These are phyloP conservation scores for Aplysia californica DNA, from an alignment of 1,140 invertebrate genomes.

Conservation along the genomic window DNA sequence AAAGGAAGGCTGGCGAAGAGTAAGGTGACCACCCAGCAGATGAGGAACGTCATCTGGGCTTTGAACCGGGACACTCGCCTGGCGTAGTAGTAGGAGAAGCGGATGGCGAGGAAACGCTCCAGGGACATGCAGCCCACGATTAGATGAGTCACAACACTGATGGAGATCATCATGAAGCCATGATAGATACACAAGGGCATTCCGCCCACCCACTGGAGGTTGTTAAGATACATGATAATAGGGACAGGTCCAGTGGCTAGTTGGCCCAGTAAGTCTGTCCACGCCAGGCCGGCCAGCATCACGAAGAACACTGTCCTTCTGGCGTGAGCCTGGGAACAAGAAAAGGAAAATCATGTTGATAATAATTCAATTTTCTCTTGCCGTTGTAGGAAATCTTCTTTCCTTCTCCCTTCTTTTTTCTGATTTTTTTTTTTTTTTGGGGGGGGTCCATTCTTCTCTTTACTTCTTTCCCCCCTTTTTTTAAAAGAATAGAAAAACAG, in stretches of 20 bases:
- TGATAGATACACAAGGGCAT: constrained; percentile 61
- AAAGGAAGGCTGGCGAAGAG: constrained; percentile 63
- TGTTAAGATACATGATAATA: constrained; percentile 64
- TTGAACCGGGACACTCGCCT: constrained; percentile 52
- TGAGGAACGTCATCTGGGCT: constrained; percentile 53
- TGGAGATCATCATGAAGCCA: constrained; percentile 66
- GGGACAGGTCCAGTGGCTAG: constrained; percentile 63
- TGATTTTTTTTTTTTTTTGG: too few species aligned
- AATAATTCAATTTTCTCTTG: too few species aligned
- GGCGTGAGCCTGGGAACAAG: constrained; percentile 24
- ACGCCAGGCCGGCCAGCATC: constrained; percentile 63
- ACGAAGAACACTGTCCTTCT: constrained; percentile 66
- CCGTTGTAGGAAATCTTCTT: too few species aligned
- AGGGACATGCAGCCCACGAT: constrained; percentile 67
- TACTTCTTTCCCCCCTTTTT: too few species aligned
- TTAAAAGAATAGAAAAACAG: too few species aligned
- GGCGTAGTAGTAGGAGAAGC: constrained; percentile 66
- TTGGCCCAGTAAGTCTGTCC: constrained; percentile 67
- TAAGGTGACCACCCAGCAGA: constrained; percentile 58
- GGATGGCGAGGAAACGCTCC: constrained; percentile 64
- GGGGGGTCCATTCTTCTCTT: too few species aligned
- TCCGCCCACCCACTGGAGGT: constrained; percentile 62
- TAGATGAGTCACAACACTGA: constrained; percentile 64
- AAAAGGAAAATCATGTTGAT: too few species aligned
- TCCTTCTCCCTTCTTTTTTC: too few species aligned